A percentile compares a stretch with the other conserved stretches of the same genome.
These are phyloP conservation scores for Pseudomyrmex dendroicus DNA, from an alignment of 1,140 invertebrate genomes.

Conservation along the genomic window DNA sequence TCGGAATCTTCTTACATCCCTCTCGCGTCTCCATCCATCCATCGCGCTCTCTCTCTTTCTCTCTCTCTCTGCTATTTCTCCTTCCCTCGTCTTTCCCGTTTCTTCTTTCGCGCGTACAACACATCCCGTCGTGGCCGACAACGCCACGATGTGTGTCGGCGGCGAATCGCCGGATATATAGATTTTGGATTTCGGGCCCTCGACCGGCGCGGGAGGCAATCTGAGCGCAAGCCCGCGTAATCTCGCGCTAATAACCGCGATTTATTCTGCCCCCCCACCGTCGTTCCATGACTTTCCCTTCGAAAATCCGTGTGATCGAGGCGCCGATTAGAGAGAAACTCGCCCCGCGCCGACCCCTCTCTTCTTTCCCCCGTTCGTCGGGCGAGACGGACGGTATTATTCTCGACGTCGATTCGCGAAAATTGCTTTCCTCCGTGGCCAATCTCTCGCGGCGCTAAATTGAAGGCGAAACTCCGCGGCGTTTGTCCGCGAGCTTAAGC, in stretches of 20 bases:
- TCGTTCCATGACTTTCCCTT: conserved; percentile 41
- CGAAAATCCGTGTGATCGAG: conserved; percentile 58
- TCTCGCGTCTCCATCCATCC: conserved; percentile 60
- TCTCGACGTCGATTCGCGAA: conserved; percentile 41
- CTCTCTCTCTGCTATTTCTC: conserved; percentile 15
- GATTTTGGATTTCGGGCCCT: conserved; percentile 82
- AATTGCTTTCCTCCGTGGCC: conserved; percentile 15
- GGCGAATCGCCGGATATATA: conserved; percentile 74
- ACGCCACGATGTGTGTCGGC: not conserved
- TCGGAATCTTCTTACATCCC: conserved; percentile 84
- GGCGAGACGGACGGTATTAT: conserved; percentile 33
- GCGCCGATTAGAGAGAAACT: conserved; percentile 67
- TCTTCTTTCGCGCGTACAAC: conserved; percentile 32
- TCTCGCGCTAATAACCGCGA: conserved; percentile 85
- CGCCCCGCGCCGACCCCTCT: too few species aligned
- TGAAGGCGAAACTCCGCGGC: not conserved
- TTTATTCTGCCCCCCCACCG: conserved; percentile 77
- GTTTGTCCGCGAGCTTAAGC: not conserved
- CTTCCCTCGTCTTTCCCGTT: conserved; percentile 50
- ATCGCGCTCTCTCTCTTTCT: conserved; percentile 18
- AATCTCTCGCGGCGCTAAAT: conserved; percentile 16
- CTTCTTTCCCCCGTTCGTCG: not conserved
- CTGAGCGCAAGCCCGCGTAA: conserved; percentile 81
- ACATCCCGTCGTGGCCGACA: conserved; percentile 40
- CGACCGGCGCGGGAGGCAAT: conserved; percentile 72